These are phyloP conservation scores for Polyommatus icarus DNA, from an alignment of 2,888 invertebrate genomes.

Conservation along the genomic window DNA sequence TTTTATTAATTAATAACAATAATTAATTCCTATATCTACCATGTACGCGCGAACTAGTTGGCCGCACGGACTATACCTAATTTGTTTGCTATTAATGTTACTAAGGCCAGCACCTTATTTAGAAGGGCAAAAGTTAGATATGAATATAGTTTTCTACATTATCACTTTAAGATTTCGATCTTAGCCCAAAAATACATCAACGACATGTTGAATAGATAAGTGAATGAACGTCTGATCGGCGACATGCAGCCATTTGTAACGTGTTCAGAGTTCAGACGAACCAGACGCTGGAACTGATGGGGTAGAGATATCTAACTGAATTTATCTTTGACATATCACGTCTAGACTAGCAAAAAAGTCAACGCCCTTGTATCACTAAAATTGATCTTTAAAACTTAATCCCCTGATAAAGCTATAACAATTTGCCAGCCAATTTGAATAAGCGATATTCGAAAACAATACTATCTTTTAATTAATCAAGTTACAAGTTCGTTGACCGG, in stretches of 20 bases:
- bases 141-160: neutral
- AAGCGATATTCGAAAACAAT: slow-evolving; percentile 4
- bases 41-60: too few relatives aligned
- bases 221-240: slow-evolving; percentile 2
- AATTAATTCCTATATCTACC: too few relatives aligned
- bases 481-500: neutral
- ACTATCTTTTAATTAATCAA: slow-evolving; percentile 19
- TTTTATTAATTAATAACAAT: too few relatives aligned
- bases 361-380: neutral
- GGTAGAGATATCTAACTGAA: neutral
- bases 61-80: too few relatives aligned
- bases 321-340: neutral
- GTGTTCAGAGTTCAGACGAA: slow-evolving; percentile 1
- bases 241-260: neutral
- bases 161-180: neutral
- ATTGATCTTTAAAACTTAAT: neutral
- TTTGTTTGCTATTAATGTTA: too few relatives aligned
- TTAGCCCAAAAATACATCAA: neutral
- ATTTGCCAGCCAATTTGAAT: slow-evolving; percentile 2
- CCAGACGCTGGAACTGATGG: neutral
- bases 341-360: neutral
- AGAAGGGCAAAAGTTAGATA: neutral
- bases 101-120: too few relatives aligned
- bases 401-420: neutral
- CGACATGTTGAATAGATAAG: slow-evolving; percentile 7